Conservation (phyloP, 2,888 invertebrate genomes). For the Chalcis sispes region DNA sequence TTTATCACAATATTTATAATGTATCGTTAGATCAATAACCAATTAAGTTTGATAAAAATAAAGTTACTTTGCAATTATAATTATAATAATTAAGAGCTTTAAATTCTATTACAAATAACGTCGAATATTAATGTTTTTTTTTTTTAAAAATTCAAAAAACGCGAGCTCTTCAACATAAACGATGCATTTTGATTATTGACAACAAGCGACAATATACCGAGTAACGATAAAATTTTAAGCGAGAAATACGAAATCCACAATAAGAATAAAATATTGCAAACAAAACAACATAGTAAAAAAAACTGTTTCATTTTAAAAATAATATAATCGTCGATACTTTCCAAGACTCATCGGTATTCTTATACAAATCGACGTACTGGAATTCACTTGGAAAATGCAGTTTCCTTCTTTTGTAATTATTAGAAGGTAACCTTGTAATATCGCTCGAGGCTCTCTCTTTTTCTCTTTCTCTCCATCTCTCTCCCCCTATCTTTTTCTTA, state of each 20-base stretch:
- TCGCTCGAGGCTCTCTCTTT: slow-evolving; percentile 32
- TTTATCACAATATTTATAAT: too few relatives aligned
- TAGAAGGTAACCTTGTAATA: slow-evolving; percentile 36
- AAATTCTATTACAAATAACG: too few relatives aligned
- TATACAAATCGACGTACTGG: not conserved
- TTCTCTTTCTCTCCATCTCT: too few relatives aligned
- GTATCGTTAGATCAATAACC: too few relatives aligned
- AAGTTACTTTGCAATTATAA: too few relatives aligned
- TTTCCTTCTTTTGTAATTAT: slow-evolving; percentile 31
- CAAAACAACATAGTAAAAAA: slow-evolving; percentile 40
- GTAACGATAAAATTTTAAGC: slow-evolving; percentile 1
- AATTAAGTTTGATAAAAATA: too few relatives aligned
- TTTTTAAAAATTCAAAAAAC: too few relatives aligned
- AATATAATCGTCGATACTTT: not conserved
- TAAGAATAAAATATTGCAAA: slow-evolving; percentile 30
- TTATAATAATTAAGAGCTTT: too few relatives aligned
- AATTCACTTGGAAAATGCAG: slow-evolving; percentile 14
- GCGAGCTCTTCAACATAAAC: slow-evolving; percentile 19
- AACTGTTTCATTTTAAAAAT: slow-evolving; percentile 25
- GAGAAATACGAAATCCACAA: slow-evolving; percentile 18
- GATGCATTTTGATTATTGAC: not conserved
- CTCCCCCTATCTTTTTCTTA: too few relatives aligned
- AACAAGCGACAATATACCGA: not conserved
- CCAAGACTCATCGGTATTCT: not conserved
- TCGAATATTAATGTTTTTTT: too few relatives aligned